Percentiles rank a stretch among this genome's conserved stretches.
Conservation (phyloP, 2,797 vertebrate genomes). For the Huso huso region DNA sequence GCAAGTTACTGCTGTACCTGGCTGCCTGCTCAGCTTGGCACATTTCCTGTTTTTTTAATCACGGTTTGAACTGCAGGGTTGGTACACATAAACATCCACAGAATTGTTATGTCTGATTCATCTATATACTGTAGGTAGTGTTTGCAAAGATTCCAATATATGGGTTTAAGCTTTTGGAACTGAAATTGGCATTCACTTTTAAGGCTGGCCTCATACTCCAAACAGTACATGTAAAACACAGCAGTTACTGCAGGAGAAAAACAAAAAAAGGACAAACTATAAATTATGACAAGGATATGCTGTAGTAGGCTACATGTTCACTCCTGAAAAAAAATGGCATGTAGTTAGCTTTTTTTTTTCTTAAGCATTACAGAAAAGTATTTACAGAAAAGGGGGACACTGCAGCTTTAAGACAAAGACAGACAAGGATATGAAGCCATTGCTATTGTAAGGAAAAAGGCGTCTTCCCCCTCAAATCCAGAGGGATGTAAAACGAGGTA, state of each 20-base stretch:
- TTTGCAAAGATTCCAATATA: not conserved
- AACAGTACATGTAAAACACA: not conserved
- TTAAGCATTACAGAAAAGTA: not conserved
- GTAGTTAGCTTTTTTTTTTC: not conserved
- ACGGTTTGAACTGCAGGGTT: not conserved
- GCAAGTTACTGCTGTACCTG: too few species aligned
- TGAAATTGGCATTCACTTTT: too few species aligned
- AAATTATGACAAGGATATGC: not conserved
- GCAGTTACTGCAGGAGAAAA: not conserved
- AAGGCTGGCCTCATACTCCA: not conserved
- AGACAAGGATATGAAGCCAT: constrained; percentile 19
- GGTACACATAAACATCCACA: not conserved
- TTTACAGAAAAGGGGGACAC: not conserved
- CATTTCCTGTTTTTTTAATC: not conserved
- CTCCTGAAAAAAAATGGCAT: not conserved
- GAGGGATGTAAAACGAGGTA: constrained; percentile 34
- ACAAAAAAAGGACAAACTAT: not conserved
- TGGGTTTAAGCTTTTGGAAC: not conserved
- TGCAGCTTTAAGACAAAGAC: constrained; percentile 1
- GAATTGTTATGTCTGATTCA: not conserved
- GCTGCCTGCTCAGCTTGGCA: too few species aligned
- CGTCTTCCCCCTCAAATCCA: constrained; percentile 42
- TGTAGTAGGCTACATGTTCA: not conserved
- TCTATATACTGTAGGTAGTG: not conserved
- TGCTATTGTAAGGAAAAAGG: constrained; percentile 39